A percentile compares a stretch with the other conserved stretches of the same genome.
phyloP scores from a whole-genome alignment of 2,888 invertebrate species.

The Thyatira batis region DNA sequence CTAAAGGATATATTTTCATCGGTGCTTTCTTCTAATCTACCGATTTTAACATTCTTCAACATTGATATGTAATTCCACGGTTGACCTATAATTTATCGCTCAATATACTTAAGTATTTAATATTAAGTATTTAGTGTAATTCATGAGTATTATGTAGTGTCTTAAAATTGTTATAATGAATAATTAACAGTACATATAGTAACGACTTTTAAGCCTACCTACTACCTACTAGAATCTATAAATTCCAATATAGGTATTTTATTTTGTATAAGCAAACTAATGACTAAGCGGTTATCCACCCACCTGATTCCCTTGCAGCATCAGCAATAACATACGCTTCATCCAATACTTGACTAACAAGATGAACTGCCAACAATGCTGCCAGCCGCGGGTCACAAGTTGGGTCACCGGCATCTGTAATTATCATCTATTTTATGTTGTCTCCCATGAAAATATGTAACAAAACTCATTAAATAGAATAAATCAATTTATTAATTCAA shows the following conservation, averaged over 20 bases:
- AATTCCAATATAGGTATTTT: neutral
- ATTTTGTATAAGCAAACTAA: constrained; percentile 5
- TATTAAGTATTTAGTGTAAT: no score
- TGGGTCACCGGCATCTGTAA: constrained; percentile 42
- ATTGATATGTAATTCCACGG: constrained; percentile 53
- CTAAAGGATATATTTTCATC: constrained; percentile 38
- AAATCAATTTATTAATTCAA: no score
- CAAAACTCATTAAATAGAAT: no score
- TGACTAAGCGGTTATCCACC: neutral
- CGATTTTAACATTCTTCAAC: constrained; percentile 40
- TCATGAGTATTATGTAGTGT: constrained; percentile 5
- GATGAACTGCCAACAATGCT: constrained; percentile 56
- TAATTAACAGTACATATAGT: no score
- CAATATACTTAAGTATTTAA: no score
- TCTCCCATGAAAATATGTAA: no score
- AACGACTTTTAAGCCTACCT: no score
- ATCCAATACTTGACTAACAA: constrained; percentile 67
- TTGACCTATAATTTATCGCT: constrained; percentile 46
- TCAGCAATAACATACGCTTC: constrained; percentile 66
- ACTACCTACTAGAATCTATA: no score
- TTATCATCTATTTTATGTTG: constrained; percentile 15
- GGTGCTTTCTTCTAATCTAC: constrained; percentile 29
- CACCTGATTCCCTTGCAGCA: constrained; percentile 59
- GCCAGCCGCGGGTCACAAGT: constrained; percentile 44
- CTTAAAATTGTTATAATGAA: no score